Percentiles rank a stretch among this genome's conserved stretches.
Evolutionary conservation across 2,113 vertebrate genomes (phyloP).

Genomic region (Campylomormyrus tamandua): DNA sequence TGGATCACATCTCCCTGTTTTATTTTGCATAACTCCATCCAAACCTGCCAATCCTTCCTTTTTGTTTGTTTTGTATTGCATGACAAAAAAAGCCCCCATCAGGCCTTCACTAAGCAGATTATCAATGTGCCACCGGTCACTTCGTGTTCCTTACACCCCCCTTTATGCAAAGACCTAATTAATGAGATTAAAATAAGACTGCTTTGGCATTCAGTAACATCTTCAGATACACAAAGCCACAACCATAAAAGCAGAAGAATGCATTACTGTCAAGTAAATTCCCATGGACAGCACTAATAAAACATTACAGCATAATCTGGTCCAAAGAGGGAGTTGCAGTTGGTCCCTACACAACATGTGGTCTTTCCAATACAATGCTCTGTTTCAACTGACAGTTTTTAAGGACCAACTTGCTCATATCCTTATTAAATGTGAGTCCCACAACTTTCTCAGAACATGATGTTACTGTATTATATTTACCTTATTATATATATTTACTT

Average conservation of each 20-base stretch:
- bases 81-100: not conserved
- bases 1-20: not conserved
- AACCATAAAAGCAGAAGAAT: not conserved
- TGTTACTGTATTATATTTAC: not conserved
- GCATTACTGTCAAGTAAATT: not conserved
- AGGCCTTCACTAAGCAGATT: not conserved
- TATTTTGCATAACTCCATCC: not conserved
- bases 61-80: not conserved
- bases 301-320: not conserved
- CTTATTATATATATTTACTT: not conserved
- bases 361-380: not conserved
- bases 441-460: not conserved
- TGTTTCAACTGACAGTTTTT: not conserved
- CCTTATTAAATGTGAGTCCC: not conserved
- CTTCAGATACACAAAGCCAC: not conserved
- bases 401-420: not conserved
- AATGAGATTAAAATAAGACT: slow-evolving; percentile 12
- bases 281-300: not conserved
- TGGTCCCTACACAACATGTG: not conserved
- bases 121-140: not conserved
- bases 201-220: not conserved
- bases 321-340: not conserved
- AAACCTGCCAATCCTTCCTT: not conserved
- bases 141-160: not conserved
- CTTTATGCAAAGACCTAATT: slow-evolving; percentile 2